Conservation (phyloP, 2,113 vertebrate species). For the Hucho hucho region DNA sequence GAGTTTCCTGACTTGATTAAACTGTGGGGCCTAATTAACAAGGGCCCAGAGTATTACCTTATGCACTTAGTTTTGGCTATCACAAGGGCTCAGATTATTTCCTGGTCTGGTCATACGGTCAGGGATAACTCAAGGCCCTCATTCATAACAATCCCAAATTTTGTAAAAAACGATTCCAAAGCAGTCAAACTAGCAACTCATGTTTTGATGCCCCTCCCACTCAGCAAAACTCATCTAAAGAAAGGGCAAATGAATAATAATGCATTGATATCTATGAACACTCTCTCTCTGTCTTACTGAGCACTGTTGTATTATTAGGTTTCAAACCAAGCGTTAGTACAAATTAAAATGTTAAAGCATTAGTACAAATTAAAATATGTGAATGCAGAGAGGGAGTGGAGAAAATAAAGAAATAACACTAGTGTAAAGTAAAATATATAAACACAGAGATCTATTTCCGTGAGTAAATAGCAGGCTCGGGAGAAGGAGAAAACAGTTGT, state of each 20-base stretch:
- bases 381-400: constrained; percentile 52
- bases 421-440: too few relatives aligned
- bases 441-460: too few relatives aligned
- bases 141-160: neutral
- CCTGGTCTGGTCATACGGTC: too few relatives aligned
- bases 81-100: too few relatives aligned
- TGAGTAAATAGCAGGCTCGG: too few relatives aligned
- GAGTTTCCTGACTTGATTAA: too few relatives aligned
- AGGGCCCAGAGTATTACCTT: too few relatives aligned
- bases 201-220: constrained; percentile 36
- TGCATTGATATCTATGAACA: constrained; percentile 77
- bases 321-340: constrained; percentile 69
- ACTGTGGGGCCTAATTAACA: too few relatives aligned
- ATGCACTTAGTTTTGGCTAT: neutral
- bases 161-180: neutral
- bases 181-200: neutral
- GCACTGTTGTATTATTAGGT: constrained; percentile 65
- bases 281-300: constrained; percentile 66
- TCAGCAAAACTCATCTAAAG: constrained; percentile 52
- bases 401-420: too few relatives aligned
- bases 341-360: too few relatives aligned
- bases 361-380: too few relatives aligned
- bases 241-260: constrained; percentile 82
- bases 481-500: too few relatives aligned
- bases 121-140: neutral